Evolutionary conservation across 2,797 vertebrate species (phyloP).

Genomic region (Alfaro cultratus): DNA sequence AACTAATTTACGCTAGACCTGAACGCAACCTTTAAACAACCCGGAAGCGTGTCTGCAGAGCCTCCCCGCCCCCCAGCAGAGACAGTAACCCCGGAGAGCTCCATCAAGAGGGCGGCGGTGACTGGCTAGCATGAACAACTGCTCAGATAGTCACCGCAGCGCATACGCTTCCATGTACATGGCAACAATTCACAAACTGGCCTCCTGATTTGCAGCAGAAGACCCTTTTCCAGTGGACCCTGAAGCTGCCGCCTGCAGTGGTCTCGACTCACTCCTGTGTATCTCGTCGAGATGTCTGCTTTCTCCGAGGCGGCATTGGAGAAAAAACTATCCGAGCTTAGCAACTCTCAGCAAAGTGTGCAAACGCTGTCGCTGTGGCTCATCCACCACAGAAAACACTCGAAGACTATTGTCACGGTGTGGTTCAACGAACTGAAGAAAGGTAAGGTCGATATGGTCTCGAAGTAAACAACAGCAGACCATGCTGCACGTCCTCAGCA

Average conservation of each 20-base stretch:
- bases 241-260: slow-evolving; percentile 35
- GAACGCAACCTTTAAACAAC: slow-evolving; percentile 52
- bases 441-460: slow-evolving; percentile 68
- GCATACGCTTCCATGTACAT: slow-evolving; percentile 3
- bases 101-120: slow-evolving; percentile 4
- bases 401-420: slow-evolving; percentile 84
- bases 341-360: slow-evolving; percentile 88
- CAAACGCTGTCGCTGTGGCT: slow-evolving; percentile 86
- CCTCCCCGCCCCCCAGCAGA: not conserved
- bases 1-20: not conserved
- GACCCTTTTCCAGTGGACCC: slow-evolving; percentile 32
- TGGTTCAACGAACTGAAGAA: slow-evolving; percentile 84
- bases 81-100: slow-evolving; percentile 1
- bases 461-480: not conserved
- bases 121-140: slow-evolving; percentile 3
- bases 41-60: slow-evolving; percentile 38
- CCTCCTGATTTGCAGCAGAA: slow-evolving; percentile 4
- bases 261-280: not conserved
- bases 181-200: slow-evolving; percentile 2
- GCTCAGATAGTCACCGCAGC: not conserved
- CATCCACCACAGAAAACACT: slow-evolving; percentile 87
- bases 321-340: slow-evolving; percentile 87
- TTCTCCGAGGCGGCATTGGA: slow-evolving; percentile 86
- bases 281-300: slow-evolving; percentile 81
- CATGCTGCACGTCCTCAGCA: not conserved